These are phyloP conservation scores for Heliconius charithonia DNA, from an alignment of 2,888 invertebrate genomes.

Conservation along the genomic window DNA sequence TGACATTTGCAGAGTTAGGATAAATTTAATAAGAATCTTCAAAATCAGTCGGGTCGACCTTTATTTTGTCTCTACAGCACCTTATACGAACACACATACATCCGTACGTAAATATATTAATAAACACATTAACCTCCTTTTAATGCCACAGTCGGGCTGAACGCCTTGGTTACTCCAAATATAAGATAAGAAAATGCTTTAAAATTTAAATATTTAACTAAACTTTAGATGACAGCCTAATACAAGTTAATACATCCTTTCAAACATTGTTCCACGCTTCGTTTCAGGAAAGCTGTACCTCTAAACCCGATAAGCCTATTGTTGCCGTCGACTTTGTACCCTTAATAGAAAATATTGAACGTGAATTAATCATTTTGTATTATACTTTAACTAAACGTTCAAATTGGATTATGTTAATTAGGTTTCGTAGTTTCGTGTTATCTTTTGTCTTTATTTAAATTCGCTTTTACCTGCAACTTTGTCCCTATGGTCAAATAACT, in stretches of 20 bases:
- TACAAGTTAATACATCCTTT: background rate
- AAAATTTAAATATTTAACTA: background rate
- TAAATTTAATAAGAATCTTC: no score
- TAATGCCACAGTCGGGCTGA: background rate
- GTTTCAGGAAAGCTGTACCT: conserved; percentile 41
- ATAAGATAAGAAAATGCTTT: conserved; percentile 13
- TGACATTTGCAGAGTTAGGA: no score
- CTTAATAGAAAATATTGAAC: conserved; percentile 49
- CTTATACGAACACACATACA: no score
- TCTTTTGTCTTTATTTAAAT: background rate
- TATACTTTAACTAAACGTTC: background rate
- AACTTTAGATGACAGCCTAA: conserved; percentile 2
- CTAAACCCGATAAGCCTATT: conserved; percentile 48
- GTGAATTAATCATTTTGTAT: conserved; percentile 43
- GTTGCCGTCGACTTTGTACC: conserved; percentile 49
- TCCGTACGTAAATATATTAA: background rate
- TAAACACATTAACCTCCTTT: background rate
- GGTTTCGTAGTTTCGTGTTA: background rate
- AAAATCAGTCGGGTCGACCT: no score
- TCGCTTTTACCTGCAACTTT: background rate
- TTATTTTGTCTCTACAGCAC: no score
- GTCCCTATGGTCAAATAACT: background rate
- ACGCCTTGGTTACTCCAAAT: background rate
- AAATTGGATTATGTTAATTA: conserved; percentile 10
- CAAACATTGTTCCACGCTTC: conserved; percentile 32